Evolutionary conservation across 2,888 invertebrate genomes (phyloP).

Genomic region (Vannuccia rotundouncinata): DNA sequence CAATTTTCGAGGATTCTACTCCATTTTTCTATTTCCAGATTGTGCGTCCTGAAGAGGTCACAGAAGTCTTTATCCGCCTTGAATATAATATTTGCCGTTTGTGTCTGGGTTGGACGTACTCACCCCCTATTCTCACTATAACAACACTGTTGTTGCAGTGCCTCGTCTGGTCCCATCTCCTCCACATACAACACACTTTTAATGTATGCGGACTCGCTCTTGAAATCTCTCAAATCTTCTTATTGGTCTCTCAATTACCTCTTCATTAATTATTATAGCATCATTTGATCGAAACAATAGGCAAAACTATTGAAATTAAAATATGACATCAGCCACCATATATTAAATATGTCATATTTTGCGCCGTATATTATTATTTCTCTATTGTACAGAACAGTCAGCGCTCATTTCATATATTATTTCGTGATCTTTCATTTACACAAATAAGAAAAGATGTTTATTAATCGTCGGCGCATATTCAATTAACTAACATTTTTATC

Average conservation of each 20-base stretch:
- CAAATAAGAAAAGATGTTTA: too few species aligned
- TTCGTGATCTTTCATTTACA: too few species aligned
- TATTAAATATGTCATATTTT: not conserved
- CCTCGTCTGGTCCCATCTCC: not conserved
- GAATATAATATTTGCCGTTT: not conserved
- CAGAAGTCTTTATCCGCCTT: not conserved
- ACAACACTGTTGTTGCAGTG: not conserved
- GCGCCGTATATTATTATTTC: not conserved
- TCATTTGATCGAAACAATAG: not conserved
- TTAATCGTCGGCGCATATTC: too few species aligned
- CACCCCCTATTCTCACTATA: too few species aligned
- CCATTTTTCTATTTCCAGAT: not conserved
- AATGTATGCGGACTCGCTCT: not conserved
- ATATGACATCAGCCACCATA: not conserved
- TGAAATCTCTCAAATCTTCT: not conserved
- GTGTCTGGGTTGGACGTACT: not conserved
- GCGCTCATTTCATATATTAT: not conserved
- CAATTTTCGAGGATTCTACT: not conserved
- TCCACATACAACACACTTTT: too few species aligned
- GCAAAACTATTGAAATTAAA: not conserved
- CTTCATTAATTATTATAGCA: not conserved
- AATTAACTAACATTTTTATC: not conserved
- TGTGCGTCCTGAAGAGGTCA: not conserved
- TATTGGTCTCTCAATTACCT: not conserved
- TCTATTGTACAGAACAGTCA: not conserved